Evolutionary conservation across 2,113 vertebrate species (phyloP), one percentile per base, ranked within the genome.

Genomic region (Albula glossodonta): DNA sequence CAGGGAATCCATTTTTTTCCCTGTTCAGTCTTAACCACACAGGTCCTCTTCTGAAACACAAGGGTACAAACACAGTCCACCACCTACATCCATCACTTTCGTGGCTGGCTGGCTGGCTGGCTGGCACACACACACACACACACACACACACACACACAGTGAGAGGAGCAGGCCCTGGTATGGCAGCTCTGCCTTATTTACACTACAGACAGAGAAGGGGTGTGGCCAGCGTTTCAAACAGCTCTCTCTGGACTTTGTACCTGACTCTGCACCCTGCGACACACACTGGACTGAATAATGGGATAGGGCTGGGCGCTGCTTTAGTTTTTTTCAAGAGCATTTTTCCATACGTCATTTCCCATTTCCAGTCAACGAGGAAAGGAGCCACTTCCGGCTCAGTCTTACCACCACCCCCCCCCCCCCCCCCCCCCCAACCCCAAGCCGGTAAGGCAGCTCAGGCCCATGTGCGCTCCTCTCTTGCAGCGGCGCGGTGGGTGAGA

Each of bases 101-200:
- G 31, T 41, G 50, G 83, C 3, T 57, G 60, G 60, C 53, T 56
- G 53, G 53, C 5, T 56, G 53, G 53, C 53, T n/a, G 50, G 83
- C 83, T 88, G 84, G 48, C 51, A 22, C 19, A 5, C 49, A 31
- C 82, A 78, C 57, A 0, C n/a, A 78, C 83, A 51, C 12, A 31
- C 80, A 82, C 80, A 83, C 49, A 4, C 57, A 87, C 15, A 89
- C 74, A 52, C n/a, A 31, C 11, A 74, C 15, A 3, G 15, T 2
- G 60, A 66, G 53, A 56, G 53, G 31, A 41, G 31, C 31, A 41
- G 12, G 7, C 12, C 53, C 53, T 9, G 53, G 12, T 7, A 7
- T 12, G 53, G 7, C 53, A 56, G 53, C 53, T 56, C 53, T 9
- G 63, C 19, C 63, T 19, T 70, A 70, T 70, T 70, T 70, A 70